Percentiles rank a stretch among this genome's conserved stretches.
Evolutionary conservation across 2,797 vertebrate genomes (phyloP).

Genomic region (Limosa lapponica): DNA sequence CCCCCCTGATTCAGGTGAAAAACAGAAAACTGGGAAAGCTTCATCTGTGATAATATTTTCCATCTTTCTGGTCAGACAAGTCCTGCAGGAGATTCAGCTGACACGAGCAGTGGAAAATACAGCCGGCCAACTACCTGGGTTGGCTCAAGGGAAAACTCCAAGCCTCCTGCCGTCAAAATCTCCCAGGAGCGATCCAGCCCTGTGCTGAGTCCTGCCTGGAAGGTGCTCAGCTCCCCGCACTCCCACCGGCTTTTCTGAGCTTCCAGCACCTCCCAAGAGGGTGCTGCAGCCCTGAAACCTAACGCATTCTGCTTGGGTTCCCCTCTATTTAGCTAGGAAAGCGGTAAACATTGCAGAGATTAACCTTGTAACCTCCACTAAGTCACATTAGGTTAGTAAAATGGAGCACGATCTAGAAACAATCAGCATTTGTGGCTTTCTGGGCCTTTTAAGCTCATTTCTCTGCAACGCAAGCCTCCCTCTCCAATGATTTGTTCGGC

Average conservation of each 20-base stretch:
- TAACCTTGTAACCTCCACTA: slow-evolving; percentile 59
- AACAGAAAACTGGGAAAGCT: neutral
- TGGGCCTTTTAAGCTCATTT: slow-evolving; percentile 23
- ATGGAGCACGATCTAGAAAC: slow-evolving; percentile 34
- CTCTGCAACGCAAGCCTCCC: neutral
- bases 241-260: neutral
- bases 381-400: slow-evolving; percentile 49
- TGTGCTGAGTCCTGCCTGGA: neutral
- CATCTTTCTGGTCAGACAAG: neutral
- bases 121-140: fast-evolving
- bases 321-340: slow-evolving; percentile 20
- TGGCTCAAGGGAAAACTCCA: neutral
- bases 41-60: neutral
- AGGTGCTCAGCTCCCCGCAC: neutral
- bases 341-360: slow-evolving; percentile 56
- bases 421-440: slow-evolving; percentile 51
- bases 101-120: fast-evolving
- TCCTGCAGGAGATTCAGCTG: neutral
- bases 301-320: neutral
- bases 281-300: neutral
- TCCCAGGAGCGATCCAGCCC: neutral
- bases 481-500: neutral
- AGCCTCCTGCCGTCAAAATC: neutral
- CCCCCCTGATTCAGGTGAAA: neutral
- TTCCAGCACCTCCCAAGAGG: slow-evolving; percentile 36